These are phyloP conservation scores for Dasysyrphus albostriatus DNA, from an alignment of 2,888 invertebrate genomes.

Conservation along the genomic window DNA sequence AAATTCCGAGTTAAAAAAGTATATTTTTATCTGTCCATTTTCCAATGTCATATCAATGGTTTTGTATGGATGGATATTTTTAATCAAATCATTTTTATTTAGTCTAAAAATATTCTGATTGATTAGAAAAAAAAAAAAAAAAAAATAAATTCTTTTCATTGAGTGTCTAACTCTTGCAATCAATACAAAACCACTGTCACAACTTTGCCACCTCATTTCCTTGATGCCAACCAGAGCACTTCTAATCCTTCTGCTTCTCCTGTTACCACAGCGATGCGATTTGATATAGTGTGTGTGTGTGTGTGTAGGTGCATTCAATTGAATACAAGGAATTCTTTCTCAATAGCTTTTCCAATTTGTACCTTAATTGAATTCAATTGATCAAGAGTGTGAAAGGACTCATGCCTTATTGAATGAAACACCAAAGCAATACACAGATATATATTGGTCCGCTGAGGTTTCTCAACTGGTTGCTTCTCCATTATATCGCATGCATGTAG, in stretches of 20 bases:
- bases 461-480: constrained; percentile 36
- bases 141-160: not conserved
- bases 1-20: too few relatives aligned
- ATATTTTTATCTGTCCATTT: not conserved
- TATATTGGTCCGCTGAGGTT: constrained; percentile 44
- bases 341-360: constrained; percentile 68
- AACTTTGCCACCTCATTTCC: constrained; percentile 43
- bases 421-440: constrained; percentile 29
- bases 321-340: constrained; percentile 36
- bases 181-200: constrained; percentile 58
- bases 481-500: not conserved
- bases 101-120: constrained; percentile 23
- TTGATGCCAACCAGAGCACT: constrained; percentile 28
- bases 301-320: constrained; percentile 10
- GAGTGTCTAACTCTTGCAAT: constrained; percentile 32
- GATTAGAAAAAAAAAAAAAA: not conserved
- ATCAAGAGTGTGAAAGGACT: constrained; percentile 68
- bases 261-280: not conserved
- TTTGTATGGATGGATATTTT: not conserved
- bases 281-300: too few relatives aligned
- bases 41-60: not conserved
- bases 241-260: constrained; percentile 14
- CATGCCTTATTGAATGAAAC: constrained; percentile 42
- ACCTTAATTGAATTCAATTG: constrained; percentile 70
- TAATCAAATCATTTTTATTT: constrained; percentile 48